Base-by-base conservation (phyloP, 2,797 vertebrate genomes). In the Etheostoma nigrum region DNA sequence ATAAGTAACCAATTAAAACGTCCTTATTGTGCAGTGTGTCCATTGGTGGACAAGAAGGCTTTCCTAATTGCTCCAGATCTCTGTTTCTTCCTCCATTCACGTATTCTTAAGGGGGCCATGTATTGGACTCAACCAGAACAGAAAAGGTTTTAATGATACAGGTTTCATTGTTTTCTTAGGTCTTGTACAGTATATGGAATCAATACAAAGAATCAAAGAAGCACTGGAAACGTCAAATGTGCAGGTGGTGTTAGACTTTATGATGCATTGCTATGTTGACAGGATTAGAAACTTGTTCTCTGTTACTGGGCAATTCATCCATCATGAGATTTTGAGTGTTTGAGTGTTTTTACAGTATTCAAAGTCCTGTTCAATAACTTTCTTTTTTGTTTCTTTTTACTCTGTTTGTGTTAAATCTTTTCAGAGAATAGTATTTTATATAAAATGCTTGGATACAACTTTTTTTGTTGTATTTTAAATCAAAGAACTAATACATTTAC, bases 51-150 rank as follows among this genome's bases (percentile, higher is more conserved):
- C 55, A 63, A 83, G 81, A 67, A 51, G 19, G 18, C 79, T 78
- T 52, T 53, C 76, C 75, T 91, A 91, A 92, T 90, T 89, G 89
- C 88, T 88, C 55, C 65, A 49, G 58, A 77, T 72, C 65, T 74
- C 59, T n/a, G 36, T 76, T 83, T 84, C 62, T 78, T 68, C 65
- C 67, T 70, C 27, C 52, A 30, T 71, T 69, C 69, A 66, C 25
- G 74, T 72, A 57, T 80, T 89, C 81, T 86, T 90, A 45, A 82
- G 79, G 87, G 84, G 77, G 47, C 11, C 33, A 53, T 75, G 63
- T 51, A 42, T 84, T 68, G 73, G 87, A 84, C 83, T 82, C 23
- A n/a, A 58, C 55, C 57, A 69, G 82, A 76, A 66, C 42, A 84
- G 74, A 69, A 83, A 77, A 57, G 27, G 47, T 71, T 89, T 87